These are phyloP conservation scores for Creontiades dilutus DNA, from an alignment of 2,888 invertebrate genomes.

Conservation along the genomic window DNA sequence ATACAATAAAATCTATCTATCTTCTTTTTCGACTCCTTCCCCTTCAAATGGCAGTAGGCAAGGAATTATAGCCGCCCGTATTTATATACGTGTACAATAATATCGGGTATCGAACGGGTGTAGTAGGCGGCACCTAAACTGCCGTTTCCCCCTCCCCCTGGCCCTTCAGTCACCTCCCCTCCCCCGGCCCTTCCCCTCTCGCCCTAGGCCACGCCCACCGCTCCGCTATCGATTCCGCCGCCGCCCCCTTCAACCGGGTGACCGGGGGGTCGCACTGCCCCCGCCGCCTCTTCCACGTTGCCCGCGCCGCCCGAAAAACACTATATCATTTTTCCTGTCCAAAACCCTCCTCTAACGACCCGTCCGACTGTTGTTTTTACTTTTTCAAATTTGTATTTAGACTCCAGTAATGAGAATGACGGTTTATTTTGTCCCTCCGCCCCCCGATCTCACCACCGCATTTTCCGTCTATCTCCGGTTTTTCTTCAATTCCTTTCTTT, in stretches of 20 bases:
- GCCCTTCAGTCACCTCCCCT: no score
- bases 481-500: not conserved
- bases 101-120: constrained; percentile 66
- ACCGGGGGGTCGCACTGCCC: constrained; percentile 40
- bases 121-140: constrained; percentile 65
- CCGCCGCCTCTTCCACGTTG: not conserved
- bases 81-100: constrained; percentile 44
- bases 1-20: no score
- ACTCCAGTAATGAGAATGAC: constrained; percentile 57
- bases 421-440: constrained; percentile 45
- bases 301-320: constrained; percentile 23
- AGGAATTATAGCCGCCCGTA: constrained; percentile 13
- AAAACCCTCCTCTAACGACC: constrained; percentile 58
- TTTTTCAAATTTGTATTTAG: constrained; percentile 69
- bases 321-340: constrained; percentile 61
- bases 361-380: constrained; percentile 60
- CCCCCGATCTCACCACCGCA: not conserved
- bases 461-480: constrained; percentile 54
- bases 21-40: not conserved
- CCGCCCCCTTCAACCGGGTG: constrained; percentile 45
- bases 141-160: constrained; percentile 37
- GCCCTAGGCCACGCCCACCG: constrained; percentile 55
- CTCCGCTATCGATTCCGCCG: constrained; percentile 59
- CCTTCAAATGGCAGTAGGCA: not conserved
- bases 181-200: not conserved